Conservation (phyloP, 1,140 invertebrate genomes). For the Neodiprion lecontei region DNA sequence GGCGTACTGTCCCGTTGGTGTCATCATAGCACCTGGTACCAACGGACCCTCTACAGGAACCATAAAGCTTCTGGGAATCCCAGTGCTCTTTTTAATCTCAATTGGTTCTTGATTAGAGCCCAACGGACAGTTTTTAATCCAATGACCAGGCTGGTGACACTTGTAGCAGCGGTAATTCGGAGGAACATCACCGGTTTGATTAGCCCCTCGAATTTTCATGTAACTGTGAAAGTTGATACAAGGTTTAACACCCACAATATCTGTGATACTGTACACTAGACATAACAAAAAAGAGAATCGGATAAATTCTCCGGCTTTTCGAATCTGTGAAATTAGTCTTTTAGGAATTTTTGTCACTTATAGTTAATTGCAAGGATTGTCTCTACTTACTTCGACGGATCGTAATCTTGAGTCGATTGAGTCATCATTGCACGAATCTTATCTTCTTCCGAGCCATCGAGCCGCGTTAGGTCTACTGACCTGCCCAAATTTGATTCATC, state of each 20-base stretch:
- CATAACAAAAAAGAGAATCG: slow-evolving; percentile 14
- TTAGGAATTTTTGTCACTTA: slow-evolving; percentile 11
- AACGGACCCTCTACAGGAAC: slow-evolving; percentile 88
- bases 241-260: no score
- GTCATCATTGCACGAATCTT: slow-evolving; percentile 97
- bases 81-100: slow-evolving; percentile 92
- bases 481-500: slow-evolving; percentile 66
- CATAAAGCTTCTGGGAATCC: slow-evolving; percentile 98
- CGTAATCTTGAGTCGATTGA: slow-evolving; percentile 95
- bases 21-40: slow-evolving; percentile 92
- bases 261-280: slow-evolving; percentile 16
- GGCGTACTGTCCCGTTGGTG: slow-evolving; percentile 89
- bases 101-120: slow-evolving; percentile 70
- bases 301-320: neutral
- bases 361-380: no score
- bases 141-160: slow-evolving; percentile 92
- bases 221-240: slow-evolving; percentile 68
- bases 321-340: slow-evolving; percentile 5
- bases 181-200: slow-evolving; percentile 88
- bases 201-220: slow-evolving; percentile 83
- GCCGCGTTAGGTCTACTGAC: slow-evolving; percentile 84
- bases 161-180: slow-evolving; percentile 90
- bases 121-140: slow-evolving; percentile 93
- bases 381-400: slow-evolving; percentile 88
- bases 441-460: slow-evolving; percentile 94